Percentiles rank a stretch among this genome's conserved stretches.
phyloP scores from a whole-genome alignment of 2,113 vertebrate species.

The Theropithecus gelada region DNA sequence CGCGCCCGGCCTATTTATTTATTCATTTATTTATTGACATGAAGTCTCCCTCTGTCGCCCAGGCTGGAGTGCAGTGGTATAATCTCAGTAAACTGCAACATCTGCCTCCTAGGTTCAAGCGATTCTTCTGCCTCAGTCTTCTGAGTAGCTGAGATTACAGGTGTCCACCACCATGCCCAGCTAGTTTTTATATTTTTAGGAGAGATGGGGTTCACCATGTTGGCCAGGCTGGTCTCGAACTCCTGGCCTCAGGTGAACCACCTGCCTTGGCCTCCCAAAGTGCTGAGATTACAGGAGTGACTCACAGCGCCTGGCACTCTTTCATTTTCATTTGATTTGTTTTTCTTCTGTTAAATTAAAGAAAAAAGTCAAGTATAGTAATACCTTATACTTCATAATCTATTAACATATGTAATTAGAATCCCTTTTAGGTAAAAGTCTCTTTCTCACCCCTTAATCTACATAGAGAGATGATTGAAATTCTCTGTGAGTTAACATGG shows the following conservation, averaged over 20 bases:
- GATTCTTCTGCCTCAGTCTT: no score
- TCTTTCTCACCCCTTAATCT: neutral
- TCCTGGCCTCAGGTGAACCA: no score
- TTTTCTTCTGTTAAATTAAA: slow-evolving; percentile 22
- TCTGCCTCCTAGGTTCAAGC: no score
- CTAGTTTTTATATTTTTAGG: no score
- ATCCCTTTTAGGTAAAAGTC: neutral
- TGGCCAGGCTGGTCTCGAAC: no score
- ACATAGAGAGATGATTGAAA: neutral
- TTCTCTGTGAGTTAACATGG: neutral
- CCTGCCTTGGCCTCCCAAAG: neutral
- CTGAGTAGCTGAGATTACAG: no score
- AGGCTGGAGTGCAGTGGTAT: no score
- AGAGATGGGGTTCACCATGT: no score
- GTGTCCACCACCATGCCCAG: accelerated
- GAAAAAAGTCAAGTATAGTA: neutral
- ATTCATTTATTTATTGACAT: no score
- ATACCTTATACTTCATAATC: neutral
- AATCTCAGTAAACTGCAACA: no score
- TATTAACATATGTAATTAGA: neutral
- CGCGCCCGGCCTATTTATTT: no score
- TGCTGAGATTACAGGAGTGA: neutral
- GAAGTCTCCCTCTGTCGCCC: no score
- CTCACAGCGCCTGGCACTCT: neutral
- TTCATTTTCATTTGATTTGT: neutral